phyloP scores from a whole-genome alignment of 1,140 invertebrate species.

The Bombus sylvicola region DNA sequence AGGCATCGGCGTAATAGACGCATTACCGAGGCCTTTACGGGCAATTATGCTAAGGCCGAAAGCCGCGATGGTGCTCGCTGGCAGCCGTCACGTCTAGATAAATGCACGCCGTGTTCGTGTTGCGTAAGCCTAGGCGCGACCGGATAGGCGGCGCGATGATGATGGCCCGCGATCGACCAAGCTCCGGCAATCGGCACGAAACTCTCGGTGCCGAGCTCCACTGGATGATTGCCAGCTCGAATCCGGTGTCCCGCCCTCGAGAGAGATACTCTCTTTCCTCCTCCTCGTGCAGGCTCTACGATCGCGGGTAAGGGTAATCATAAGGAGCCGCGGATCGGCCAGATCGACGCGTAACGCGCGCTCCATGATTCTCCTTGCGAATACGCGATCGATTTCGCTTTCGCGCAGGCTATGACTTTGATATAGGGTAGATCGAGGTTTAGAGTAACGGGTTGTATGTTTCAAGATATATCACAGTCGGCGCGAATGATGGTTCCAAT shows the following conservation, averaged over 20 bases:
- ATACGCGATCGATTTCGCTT: neutral
- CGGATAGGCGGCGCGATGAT: conserved; percentile 30
- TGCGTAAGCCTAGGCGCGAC: conserved; percentile 48
- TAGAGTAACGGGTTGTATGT: neutral
- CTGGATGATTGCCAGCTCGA: conserved; percentile 30
- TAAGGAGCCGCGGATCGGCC: conserved; percentile 21
- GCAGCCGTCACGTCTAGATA: conserved; percentile 46
- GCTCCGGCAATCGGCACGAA: conserved; percentile 44
- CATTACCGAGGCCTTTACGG: conserved; percentile 46
- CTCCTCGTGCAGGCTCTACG: too few relatives aligned
- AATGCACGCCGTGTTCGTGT: conserved; percentile 19
- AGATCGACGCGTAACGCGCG: conserved; percentile 39
- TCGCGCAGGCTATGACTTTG: neutral
- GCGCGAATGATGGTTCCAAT: too few relatives aligned
- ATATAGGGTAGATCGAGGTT: neutral
- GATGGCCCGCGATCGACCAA: neutral
- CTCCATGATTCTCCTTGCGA: neutral
- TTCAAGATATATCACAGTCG: too few relatives aligned
- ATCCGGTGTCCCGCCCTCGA: conserved; percentile 37
- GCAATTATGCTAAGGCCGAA: conserved; percentile 53
- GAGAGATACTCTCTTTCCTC: neutral
- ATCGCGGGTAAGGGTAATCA: conserved; percentile 28
- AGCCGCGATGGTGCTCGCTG: conserved; percentile 16
- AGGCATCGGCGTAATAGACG: conserved; percentile 50
- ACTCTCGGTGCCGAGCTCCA: neutral